These are phyloP conservation scores for Teinopalpus imperialis DNA, from an alignment of 2,888 invertebrate genomes.

Conservation along the genomic window DNA sequence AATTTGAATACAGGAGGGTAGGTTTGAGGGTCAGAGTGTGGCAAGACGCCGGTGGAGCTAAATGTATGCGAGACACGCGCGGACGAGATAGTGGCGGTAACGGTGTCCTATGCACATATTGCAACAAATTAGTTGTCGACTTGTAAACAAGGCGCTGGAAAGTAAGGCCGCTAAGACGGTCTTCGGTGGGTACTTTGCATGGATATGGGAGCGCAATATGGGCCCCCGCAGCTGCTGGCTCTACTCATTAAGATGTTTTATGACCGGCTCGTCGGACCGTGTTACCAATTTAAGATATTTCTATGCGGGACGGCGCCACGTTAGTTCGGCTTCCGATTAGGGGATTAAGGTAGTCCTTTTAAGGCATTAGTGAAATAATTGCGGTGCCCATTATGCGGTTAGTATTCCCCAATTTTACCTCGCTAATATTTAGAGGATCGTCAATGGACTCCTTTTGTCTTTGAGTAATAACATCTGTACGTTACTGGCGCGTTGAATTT, in stretches of 20 bases:
- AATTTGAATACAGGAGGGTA: conserved; percentile 80
- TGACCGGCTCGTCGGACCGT: conserved; percentile 79
- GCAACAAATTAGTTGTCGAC: conserved; percentile 83
- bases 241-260: conserved; percentile 83
- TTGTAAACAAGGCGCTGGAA: conserved; percentile 78
- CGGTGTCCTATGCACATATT: conserved; percentile 82
- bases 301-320: conserved; percentile 79
- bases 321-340: conserved; percentile 81
- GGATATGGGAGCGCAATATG: conserved; percentile 82
- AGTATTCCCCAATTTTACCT: conserved; percentile 54
- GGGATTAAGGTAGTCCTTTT: conserved; percentile 79
- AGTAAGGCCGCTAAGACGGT: conserved; percentile 77
- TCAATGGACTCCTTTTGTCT: conserved; percentile 18
- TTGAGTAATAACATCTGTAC: conserved; percentile 14
- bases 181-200: conserved; percentile 80
- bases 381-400: conserved; percentile 71
- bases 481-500: conserved; percentile 17
- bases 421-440: conserved; percentile 33
- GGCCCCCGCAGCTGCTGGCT: conserved; percentile 78
- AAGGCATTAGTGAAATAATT: conserved; percentile 79
- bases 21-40: conserved; percentile 67
- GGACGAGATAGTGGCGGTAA: conserved; percentile 75
- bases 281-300: conserved; percentile 82
- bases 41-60: conserved; percentile 60
- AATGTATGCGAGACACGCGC: conserved; percentile 81